A percentile compares a stretch with the other conserved stretches of the same genome.
Evolutionary conservation across 2,888 invertebrate genomes (phyloP).

Genomic region (Epirrhoe tristata): DNA sequence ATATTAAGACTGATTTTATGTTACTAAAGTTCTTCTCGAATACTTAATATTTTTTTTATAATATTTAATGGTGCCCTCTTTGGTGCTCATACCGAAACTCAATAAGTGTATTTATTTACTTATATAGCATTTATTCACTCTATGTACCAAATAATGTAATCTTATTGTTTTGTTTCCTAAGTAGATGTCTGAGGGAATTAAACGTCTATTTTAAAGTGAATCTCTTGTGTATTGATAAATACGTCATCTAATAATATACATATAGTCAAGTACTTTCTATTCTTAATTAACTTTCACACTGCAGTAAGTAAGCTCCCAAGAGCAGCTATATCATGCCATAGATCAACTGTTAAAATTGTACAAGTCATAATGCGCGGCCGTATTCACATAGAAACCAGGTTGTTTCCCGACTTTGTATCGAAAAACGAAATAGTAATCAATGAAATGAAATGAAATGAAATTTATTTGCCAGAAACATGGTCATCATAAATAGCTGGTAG

Average conservation of each 20-base stretch:
- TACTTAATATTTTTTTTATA: slow-evolving; percentile 26
- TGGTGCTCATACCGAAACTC: slow-evolving; percentile 25
- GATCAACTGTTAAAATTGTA: slow-evolving; percentile 38
- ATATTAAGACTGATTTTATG: slow-evolving; percentile 64
- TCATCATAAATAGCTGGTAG: too few relatives aligned
- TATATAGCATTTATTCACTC: neutral
- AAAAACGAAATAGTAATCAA: neutral
- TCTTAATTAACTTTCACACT: slow-evolving; percentile 41
- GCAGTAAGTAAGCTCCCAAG: slow-evolving; percentile 23
- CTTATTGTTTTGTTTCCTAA: neutral
- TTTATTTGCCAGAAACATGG: too few relatives aligned
- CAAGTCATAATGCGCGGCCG: slow-evolving; percentile 9
- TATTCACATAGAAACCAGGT: slow-evolving; percentile 9
- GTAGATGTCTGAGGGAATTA: neutral
- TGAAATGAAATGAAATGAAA: too few relatives aligned
- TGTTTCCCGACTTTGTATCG: neutral
- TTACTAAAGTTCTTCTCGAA: slow-evolving; percentile 43
- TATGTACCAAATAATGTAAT: neutral
- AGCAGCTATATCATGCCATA: slow-evolving; percentile 38
- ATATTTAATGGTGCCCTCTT: slow-evolving; percentile 29
- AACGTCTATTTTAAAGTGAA: slow-evolving; percentile 1
- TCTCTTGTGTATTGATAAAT: slow-evolving; percentile 18
- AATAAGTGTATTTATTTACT: neutral
- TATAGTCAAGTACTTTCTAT: slow-evolving; percentile 40
- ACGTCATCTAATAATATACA: slow-evolving; percentile 7